Conservation (phyloP, 92 coral and sea anemone species). For the Epizoanthus fatuus region DNA sequence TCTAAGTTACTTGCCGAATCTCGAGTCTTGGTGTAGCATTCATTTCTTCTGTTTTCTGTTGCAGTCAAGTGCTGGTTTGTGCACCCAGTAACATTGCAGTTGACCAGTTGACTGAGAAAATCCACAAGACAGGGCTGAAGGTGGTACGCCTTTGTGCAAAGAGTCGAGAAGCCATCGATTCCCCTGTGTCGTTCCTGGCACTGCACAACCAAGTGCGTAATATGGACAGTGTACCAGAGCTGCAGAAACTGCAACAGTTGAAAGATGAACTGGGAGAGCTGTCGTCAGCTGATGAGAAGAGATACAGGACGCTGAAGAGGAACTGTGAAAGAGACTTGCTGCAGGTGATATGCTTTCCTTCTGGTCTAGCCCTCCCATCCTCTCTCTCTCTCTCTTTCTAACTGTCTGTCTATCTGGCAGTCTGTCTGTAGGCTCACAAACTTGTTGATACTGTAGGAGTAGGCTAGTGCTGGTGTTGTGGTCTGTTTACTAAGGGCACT, state of each 20-base stretch:
- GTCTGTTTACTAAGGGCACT: no score
- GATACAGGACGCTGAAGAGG: slow-evolving; percentile 97
- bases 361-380: not conserved
- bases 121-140: slow-evolving; percentile 99
- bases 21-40: not conserved
- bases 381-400: no score
- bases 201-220: slow-evolving; percentile 99
- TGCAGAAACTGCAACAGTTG: slow-evolving; percentile 98
- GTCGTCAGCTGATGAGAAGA: slow-evolving; percentile 99
- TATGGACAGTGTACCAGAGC: slow-evolving; percentile 99
- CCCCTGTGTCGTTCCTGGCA: slow-evolving; percentile 98
- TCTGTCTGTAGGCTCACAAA: no score
- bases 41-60: slow-evolving; percentile 2
- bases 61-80: slow-evolving; percentile 97
- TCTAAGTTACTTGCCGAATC: not conserved
- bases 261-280: slow-evolving; percentile 99
- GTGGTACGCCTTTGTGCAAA: slow-evolving; percentile 99
- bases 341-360: slow-evolving; percentile 70
- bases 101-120: slow-evolving; percentile 98
- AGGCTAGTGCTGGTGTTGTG: no score
- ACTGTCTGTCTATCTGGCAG: no score
- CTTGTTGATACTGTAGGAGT: no score
- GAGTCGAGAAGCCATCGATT: slow-evolving; percentile 99
- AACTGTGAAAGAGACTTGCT: slow-evolving; percentile 98
- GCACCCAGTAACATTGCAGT: slow-evolving; percentile 99